A percentile compares a stretch with the other conserved stretches of the same genome.
These are phyloP conservation scores for Hozukius guyotensis DNA, from an alignment of 2,797 vertebrate genomes.

Conservation along the genomic window DNA sequence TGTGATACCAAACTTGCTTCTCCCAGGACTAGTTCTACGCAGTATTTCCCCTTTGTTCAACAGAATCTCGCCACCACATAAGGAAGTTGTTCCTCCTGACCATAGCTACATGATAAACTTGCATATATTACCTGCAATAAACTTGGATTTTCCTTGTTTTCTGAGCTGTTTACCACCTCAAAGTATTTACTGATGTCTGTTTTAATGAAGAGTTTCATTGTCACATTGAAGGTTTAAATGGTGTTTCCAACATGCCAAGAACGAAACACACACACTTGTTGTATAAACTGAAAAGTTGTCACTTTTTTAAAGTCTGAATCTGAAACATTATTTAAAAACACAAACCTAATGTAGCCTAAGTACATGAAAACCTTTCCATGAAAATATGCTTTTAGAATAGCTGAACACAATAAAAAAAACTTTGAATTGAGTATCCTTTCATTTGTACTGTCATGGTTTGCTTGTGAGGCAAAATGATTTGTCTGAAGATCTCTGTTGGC, in stretches of 20 bases:
- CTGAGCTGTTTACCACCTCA: background rate
- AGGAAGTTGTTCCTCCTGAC: background rate
- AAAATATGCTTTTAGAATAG: background rate
- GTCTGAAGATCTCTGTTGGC: background rate
- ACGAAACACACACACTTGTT: background rate
- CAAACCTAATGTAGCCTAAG: background rate
- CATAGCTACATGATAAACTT: background rate
- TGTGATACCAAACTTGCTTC: background rate
- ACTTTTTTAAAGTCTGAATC: background rate
- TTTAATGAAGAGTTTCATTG: background rate
- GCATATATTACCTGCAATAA: background rate
- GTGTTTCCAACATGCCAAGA: background rate
- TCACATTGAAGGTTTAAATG: background rate
- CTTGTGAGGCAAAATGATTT: background rate
- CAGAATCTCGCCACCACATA: background rate
- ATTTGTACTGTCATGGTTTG: background rate
- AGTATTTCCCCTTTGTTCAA: background rate
- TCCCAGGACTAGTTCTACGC: background rate
- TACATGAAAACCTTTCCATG: background rate
- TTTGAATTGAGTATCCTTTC: background rate
- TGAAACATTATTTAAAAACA: background rate
- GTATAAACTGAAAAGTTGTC: background rate
- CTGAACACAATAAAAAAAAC: background rate
- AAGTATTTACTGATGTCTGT: background rate
- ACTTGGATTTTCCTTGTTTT: background rate